Conservation (phyloP, 2,888 invertebrate genomes). For the Abrostola tripartita region DNA sequence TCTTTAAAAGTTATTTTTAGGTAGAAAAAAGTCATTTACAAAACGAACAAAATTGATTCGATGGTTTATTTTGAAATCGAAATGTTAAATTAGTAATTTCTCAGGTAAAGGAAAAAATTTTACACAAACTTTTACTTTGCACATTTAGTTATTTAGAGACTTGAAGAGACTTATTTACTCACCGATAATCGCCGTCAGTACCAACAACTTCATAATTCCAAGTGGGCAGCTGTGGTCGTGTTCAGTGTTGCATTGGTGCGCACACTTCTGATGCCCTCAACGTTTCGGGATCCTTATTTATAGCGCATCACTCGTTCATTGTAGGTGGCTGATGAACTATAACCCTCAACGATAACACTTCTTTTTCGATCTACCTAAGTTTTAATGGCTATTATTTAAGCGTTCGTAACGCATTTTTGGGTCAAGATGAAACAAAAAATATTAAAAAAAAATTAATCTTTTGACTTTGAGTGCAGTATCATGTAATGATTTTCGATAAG, state of each 20-base stretch:
- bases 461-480: too few species aligned
- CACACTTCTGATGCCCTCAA: conserved; percentile 68
- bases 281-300: conserved; percentile 68
- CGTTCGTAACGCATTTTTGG: background rate
- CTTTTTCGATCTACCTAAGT: background rate
- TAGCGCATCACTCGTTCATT: conserved; percentile 38
- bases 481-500: too few species aligned
- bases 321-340: conserved; percentile 12
- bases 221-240: conserved; percentile 43
- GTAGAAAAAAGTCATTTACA: too few species aligned
- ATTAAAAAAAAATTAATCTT: too few species aligned
- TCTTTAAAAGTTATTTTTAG: background rate
- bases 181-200: conserved; percentile 80
- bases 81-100: too few species aligned
- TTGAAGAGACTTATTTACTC: conserved; percentile 51
- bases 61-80: too few species aligned
- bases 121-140: too few species aligned
- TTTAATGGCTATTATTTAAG: background rate
- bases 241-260: conserved; percentile 57
- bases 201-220: conserved; percentile 72
- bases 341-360: conserved; percentile 1
- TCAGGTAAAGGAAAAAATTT: too few species aligned
- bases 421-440: too few species aligned
- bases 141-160: too few species aligned
- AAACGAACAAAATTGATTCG: too few species aligned